These are phyloP conservation scores for Rhogogaster chlorosoma DNA, from an alignment of 2,888 invertebrate species.

Conservation along the genomic window DNA sequence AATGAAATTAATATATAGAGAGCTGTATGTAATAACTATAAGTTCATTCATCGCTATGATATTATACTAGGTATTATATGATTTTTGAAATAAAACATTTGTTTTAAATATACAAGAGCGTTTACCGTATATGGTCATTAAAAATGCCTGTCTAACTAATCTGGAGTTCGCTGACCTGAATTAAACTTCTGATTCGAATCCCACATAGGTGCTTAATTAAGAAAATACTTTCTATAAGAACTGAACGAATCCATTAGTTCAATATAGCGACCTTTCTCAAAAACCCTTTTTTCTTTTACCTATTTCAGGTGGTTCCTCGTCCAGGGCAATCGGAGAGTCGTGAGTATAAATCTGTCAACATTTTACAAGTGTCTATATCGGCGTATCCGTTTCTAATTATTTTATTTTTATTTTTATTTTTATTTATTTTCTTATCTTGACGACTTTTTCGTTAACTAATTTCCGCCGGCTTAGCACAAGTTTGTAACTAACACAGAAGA, in stretches of 20 bases:
- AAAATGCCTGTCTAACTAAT: neutral
- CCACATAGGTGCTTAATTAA: neutral
- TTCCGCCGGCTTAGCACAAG: conserved; percentile 17
- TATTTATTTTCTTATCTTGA: neutral
- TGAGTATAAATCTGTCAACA: conserved; percentile 67
- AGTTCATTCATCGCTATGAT: conserved; percentile 76
- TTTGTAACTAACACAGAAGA: conserved; percentile 39
- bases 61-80: conserved; percentile 75
- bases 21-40: conserved; percentile 76
- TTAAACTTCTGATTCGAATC: neutral
- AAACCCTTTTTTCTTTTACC: conserved; percentile 27
- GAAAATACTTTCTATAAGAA: neutral
- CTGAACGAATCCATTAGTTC: neutral
- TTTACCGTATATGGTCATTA: neutral
- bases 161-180: neutral
- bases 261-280: neutral
- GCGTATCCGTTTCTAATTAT: neutral
- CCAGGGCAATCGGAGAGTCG: conserved; percentile 75
- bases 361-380: neutral
- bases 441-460: neutral
- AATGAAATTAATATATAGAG: conserved; percentile 76
- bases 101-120: conserved; percentile 71
- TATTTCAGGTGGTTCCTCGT: conserved; percentile 70
- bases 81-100: conserved; percentile 77
- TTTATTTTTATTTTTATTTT: neutral